Evolutionary conservation across 2,113 vertebrate genomes (phyloP), one percentile per base, ranked within the genome.

Genomic region (Seriola dumerili): DNA sequence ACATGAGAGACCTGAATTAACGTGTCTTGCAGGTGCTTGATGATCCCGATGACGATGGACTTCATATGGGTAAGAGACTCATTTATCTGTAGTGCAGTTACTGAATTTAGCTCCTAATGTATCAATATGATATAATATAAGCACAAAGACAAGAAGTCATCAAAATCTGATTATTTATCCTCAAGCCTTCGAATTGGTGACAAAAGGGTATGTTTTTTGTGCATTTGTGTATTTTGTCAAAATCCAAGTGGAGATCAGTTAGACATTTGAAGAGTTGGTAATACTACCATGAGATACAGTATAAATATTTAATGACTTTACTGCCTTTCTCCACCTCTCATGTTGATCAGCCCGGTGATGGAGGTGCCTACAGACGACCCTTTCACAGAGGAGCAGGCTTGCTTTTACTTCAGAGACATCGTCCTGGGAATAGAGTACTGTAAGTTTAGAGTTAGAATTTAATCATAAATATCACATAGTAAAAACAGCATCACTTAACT

Each of bases 361-460:
- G 98, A 99, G 82, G 96, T 99, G n/a, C 98, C 98, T 0, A 96
- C 95, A 2, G 96, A 98, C 9, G 89, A 93, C 19, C 97, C 96
- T 2, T 95, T 99, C 85, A 90, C 95, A 0, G 98, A 99, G 91
- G 96, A 98, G 38, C 96, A 97, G 94, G 96, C 97, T 65, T 92
- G 94, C n/a, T 94, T 96, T 87, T 98, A 98, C 94, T 97, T 99
- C 91, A 94, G 96, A 92, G 98, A 99, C 65, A 86, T 99, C 4
- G 93, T 99, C 78, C 85, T 99, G 92, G 98, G 98, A 88, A 97
- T 98, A 0, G 98, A 99, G 92, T 99, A 99, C 91, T 88, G 98
- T 99, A 92, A 96, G 97, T 97, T 87, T 19, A 29, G 11, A 65
- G 14, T 13, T 19, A 6, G 3, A 10, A 46, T 58, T 29, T 29